phyloP scores from a whole-genome alignment of 2,113 vertebrate genomes.

The Osmerus eperlanus region DNA sequence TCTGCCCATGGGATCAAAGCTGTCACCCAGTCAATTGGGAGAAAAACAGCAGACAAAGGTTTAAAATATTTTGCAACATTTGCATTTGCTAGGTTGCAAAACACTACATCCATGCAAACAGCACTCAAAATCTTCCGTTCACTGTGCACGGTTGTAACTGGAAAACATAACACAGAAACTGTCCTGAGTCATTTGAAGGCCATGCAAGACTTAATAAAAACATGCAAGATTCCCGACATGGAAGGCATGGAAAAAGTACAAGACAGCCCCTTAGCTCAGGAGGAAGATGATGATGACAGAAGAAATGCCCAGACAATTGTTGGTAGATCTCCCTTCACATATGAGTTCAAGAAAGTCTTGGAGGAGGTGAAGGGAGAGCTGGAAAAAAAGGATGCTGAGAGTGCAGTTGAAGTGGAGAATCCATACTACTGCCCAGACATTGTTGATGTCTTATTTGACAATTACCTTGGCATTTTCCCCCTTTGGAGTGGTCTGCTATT shows the following conservation, averaged over 20 bases:
- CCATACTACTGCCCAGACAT: slow-evolving; percentile 13
- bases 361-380: not conserved
- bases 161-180: slow-evolving; percentile 4
- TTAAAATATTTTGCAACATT: slow-evolving; percentile 23
- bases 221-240: not conserved
- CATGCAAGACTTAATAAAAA: slow-evolving; percentile 12
- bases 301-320: not conserved
- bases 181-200: not conserved
- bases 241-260: not conserved
- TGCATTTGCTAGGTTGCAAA: slow-evolving; percentile 28
- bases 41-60: slow-evolving; percentile 17
- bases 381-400: not conserved
- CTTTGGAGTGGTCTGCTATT: slow-evolving; percentile 31
- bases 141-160: slow-evolving; percentile 10
- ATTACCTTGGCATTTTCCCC: slow-evolving; percentile 22
- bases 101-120: not conserved
- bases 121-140: not conserved
- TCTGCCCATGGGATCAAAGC: slow-evolving; percentile 29
- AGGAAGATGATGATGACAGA: too few relatives aligned
- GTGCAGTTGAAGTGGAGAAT: slow-evolving; percentile 3
- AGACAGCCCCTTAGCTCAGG: too few relatives aligned
- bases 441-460: slow-evolving; percentile 15
- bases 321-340: slow-evolving; percentile 25
- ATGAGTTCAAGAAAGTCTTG: not conserved
- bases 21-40: not conserved